Conservation (phyloP, 2,888 invertebrate genomes). For the Sinohyriopsis cumingii region DNA sequence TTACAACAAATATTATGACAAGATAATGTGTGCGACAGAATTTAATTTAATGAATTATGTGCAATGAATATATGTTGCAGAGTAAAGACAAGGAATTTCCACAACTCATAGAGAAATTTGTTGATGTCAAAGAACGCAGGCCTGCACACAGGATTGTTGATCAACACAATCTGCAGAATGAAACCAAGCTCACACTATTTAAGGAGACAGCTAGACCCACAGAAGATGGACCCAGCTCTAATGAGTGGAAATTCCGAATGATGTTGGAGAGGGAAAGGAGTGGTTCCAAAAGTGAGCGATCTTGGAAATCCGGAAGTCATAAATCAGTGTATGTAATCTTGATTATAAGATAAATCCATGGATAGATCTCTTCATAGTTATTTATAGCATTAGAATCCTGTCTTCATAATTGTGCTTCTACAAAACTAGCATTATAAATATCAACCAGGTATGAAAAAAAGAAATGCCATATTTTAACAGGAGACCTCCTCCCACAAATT, state of each 20-base stretch:
- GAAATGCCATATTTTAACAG: too few species aligned
- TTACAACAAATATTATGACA: too few species aligned
- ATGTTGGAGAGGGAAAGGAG: conserved; percentile 57
- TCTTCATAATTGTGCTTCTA: too few species aligned
- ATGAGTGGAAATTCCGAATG: conserved; percentile 57
- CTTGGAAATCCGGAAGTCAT: too few species aligned
- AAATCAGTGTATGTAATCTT: too few species aligned
- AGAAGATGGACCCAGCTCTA: conserved; percentile 51
- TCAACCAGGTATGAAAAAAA: too few species aligned
- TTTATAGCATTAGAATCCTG: too few species aligned
- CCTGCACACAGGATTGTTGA: conserved; percentile 65
- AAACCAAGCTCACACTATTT: conserved; percentile 66
- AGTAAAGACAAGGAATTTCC: conserved; percentile 59
- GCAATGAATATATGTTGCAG: conserved; percentile 27
- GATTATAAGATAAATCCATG: too few species aligned
- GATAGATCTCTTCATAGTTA: too few species aligned
- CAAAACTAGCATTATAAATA: too few species aligned
- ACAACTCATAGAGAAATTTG: conserved; percentile 46
- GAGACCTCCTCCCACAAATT: too few species aligned
- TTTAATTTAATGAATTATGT: neutral
- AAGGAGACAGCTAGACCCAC: conserved; percentile 46
- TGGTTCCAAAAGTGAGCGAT: neutral
- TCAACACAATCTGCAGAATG: conserved; percentile 64
- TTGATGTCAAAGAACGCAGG: conserved; percentile 39
- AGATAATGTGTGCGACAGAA: too few species aligned